phyloP scores from a whole-genome alignment of 2,113 vertebrate species.

The Atractosteus spatula region DNA sequence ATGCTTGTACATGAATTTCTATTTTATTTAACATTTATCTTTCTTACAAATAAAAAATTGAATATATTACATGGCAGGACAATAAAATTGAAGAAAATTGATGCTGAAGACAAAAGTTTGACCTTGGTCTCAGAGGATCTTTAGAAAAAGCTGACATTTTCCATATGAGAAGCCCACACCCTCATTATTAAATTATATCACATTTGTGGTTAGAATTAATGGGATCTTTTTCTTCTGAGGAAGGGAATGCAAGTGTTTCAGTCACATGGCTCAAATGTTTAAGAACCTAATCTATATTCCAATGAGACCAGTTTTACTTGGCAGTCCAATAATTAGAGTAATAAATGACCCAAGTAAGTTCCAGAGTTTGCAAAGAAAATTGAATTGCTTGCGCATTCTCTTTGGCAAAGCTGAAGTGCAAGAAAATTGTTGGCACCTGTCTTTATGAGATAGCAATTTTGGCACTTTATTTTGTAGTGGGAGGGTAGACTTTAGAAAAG shows the following conservation, averaged over 20 bases:
- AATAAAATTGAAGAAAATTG: not conserved
- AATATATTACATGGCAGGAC: not conserved
- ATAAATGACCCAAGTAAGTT: conserved; percentile 7
- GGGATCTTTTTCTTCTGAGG: not conserved
- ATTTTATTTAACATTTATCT: no score
- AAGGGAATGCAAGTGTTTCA: no score
- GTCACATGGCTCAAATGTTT: conserved; percentile 4
- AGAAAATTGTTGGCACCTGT: not conserved
- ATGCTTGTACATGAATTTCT: no score
- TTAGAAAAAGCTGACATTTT: not conserved
- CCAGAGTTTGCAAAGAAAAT: not conserved
- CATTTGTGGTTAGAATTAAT: not conserved
- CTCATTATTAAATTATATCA: not conserved
- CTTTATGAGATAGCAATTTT: no score
- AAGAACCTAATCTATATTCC: conserved; percentile 25
- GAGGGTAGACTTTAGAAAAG: no score
- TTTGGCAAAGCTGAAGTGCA: not conserved
- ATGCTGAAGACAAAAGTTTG: not conserved
- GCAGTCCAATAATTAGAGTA: conserved; percentile 23
- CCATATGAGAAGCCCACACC: not conserved
- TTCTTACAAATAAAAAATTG: no score
- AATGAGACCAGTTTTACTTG: not conserved
- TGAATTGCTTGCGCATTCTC: not conserved
- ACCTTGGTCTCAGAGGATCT: not conserved
- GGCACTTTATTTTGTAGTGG: no score